Conservation (phyloP, 2,113 vertebrate genomes). For the Heterocephalus glaber region DNA sequence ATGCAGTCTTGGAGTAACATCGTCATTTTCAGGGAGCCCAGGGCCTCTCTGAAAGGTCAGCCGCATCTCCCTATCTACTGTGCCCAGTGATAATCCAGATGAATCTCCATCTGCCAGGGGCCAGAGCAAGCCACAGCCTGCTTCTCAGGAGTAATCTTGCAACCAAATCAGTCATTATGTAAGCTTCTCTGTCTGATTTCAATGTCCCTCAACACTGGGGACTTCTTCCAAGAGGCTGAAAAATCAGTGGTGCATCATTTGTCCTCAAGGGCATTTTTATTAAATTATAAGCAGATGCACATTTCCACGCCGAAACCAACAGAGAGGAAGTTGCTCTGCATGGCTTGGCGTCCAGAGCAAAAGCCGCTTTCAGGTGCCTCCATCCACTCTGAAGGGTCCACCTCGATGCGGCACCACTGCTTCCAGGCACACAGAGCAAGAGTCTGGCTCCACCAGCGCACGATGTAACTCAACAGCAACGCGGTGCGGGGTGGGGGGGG, state of each 20-base stretch:
- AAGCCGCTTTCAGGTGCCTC: neutral
- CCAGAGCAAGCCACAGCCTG: neutral
- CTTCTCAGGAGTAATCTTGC: neutral
- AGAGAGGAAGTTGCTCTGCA: neutral
- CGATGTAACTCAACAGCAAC: neutral
- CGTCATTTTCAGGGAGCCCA: neutral
- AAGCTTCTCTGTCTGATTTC: slow-evolving; percentile 14
- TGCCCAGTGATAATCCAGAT: neutral
- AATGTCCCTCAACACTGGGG: slow-evolving; percentile 15
- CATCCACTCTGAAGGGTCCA: neutral
- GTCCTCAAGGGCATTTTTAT: slow-evolving; percentile 50
- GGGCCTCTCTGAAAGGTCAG: neutral
- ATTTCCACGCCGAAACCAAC: neutral
- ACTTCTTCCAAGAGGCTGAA: slow-evolving; percentile 64
- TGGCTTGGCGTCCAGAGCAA: neutral
- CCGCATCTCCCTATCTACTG: neutral
- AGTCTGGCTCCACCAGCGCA: neutral
- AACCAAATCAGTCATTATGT: slow-evolving; percentile 38
- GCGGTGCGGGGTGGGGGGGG: no score
- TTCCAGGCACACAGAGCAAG: slow-evolving; percentile 8
- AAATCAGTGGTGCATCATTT: slow-evolving; percentile 3
- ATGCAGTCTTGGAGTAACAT: neutral
- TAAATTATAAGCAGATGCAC: slow-evolving; percentile 42
- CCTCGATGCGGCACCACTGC: neutral
- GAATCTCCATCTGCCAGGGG: neutral